Evolutionary conservation across 2,113 vertebrate species (phyloP).

Genomic region (Varanus komodoensis): DNA sequence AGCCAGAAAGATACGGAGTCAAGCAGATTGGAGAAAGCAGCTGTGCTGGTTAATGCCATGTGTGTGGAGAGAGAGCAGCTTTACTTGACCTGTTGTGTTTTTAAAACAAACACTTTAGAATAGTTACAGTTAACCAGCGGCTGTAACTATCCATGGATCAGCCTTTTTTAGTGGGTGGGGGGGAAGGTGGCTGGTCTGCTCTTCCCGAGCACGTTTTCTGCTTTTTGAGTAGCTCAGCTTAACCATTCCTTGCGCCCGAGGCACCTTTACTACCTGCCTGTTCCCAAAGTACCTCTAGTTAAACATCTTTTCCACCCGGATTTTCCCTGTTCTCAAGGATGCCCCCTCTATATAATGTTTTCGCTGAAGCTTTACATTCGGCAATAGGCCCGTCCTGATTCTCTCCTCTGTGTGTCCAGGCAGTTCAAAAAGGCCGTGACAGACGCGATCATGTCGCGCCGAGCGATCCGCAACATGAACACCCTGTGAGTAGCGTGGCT

Average conservation of each 20-base stretch:
- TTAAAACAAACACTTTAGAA: no score
- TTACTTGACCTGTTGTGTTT: not conserved
- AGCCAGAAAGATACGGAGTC: no score
- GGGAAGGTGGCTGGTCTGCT: not conserved
- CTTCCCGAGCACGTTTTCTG: no score
- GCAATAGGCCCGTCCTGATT: not conserved
- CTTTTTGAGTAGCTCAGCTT: not conserved
- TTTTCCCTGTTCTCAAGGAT: no score
- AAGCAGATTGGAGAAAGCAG: no score
- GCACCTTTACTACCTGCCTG: not conserved
- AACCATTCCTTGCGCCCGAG: not conserved
- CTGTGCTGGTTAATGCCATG: no score
- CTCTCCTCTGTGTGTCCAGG: conserved; percentile 65
- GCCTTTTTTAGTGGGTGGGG: not conserved
- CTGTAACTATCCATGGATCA: not conserved
- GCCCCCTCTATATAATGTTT: not conserved
- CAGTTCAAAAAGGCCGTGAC: conserved; percentile 98
- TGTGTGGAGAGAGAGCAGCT: not conserved
- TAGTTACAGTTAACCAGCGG: not conserved
- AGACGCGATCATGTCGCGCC: conserved; percentile 95
- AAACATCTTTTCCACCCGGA: not conserved
- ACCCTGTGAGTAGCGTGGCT: conserved; percentile 87
- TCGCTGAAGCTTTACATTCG: rapidly evolving
- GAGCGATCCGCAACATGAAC: conserved; percentile 98
- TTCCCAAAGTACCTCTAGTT: not conserved